Evolutionary conservation across 2,888 invertebrate genomes (phyloP).

Genomic region (Tipula vernalis): DNA sequence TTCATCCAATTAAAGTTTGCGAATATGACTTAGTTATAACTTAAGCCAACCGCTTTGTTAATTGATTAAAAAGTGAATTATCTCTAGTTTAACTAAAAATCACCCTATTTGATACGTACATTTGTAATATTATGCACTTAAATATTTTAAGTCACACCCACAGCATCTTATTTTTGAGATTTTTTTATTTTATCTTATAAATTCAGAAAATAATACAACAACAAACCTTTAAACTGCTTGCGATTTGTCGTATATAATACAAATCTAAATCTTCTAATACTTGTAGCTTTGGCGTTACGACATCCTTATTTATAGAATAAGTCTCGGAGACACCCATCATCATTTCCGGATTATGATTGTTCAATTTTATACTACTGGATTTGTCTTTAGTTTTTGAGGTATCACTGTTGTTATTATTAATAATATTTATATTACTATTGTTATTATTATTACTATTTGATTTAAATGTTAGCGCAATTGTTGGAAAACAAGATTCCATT

Average conservation of each 20-base stretch:
- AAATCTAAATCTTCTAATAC: conserved; percentile 41
- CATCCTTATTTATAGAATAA: conserved; percentile 13
- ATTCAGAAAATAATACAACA: neutral
- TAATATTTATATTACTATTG: conserved; percentile 18
- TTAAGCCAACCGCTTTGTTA: too few relatives aligned
- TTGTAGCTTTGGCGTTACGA: conserved; percentile 33
- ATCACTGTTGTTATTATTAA: conserved; percentile 14
- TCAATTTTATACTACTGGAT: neutral
- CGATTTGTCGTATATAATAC: conserved; percentile 42
- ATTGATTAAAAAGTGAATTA: too few relatives aligned
- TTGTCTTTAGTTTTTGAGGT: conserved; percentile 11
- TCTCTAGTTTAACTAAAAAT: too few relatives aligned
- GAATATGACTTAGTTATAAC: too few relatives aligned
- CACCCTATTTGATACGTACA: neutral
- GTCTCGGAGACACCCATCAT: neutral
- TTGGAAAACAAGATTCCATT: conserved; percentile 41
- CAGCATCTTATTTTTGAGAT: neutral
- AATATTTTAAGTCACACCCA: neutral
- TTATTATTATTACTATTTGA: conserved; percentile 26
- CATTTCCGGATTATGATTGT: neutral
- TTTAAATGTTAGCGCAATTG: conserved; percentile 35
- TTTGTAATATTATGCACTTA: neutral
- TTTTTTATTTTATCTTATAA: neutral
- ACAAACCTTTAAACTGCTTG: conserved; percentile 40
- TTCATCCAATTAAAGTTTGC: too few relatives aligned